Conservation (phyloP, 2,888 invertebrate species). For the Tetranychus piercei region DNA sequence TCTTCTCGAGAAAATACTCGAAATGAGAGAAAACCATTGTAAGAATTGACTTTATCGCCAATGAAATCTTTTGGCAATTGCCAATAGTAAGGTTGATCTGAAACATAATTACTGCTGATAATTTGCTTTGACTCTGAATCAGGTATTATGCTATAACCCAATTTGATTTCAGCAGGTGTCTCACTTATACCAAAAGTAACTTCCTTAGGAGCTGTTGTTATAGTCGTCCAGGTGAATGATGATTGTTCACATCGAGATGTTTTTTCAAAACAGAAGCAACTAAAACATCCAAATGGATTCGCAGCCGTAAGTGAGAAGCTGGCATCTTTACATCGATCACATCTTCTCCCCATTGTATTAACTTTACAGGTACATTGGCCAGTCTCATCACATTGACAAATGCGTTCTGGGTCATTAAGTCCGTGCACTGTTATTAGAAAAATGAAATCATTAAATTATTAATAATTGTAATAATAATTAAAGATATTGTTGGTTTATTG, state of each 20-base stretch:
- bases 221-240: slow-evolving; percentile 46
- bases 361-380: slow-evolving; percentile 84
- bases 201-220: slow-evolving; percentile 36
- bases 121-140: slow-evolving; percentile 38
- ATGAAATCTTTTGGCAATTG: slow-evolving; percentile 57
- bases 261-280: slow-evolving; percentile 88
- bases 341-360: slow-evolving; percentile 63
- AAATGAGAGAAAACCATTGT: slow-evolving; percentile 6
- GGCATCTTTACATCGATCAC: slow-evolving; percentile 59
- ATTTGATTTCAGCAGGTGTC: slow-evolving; percentile 33
- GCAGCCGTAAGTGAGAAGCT: slow-evolving; percentile 63
- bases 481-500: not conserved
- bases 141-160: slow-evolving; percentile 27
- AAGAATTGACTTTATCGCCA: slow-evolving; percentile 60
- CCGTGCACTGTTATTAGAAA: slow-evolving; percentile 28
- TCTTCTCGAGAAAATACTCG: slow-evolving; percentile 36
- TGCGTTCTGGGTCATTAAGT: slow-evolving; percentile 36
- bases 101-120: slow-evolving; percentile 38
- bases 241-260: slow-evolving; percentile 61
- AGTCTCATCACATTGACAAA: slow-evolving; percentile 50
- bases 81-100: slow-evolving; percentile 58
- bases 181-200: slow-evolving; percentile 41
- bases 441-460: not conserved
- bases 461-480: not conserved
- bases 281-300: slow-evolving; percentile 71